Evolutionary conservation across 2,888 invertebrate species (phyloP).

Genomic region (Pilophorus perplexus): DNA sequence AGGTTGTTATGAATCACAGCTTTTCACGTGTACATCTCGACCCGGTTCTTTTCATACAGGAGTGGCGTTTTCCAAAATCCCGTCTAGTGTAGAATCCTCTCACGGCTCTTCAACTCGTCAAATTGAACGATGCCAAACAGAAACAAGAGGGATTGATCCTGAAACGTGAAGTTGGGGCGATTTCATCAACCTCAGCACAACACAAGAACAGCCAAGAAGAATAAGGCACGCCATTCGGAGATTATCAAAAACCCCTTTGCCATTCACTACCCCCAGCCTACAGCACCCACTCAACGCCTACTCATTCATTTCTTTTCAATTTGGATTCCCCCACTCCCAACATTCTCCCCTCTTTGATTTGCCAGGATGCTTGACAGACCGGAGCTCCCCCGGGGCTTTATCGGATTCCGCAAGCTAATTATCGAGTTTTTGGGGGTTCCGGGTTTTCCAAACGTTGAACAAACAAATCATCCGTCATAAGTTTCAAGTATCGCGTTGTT

Average conservation of each 20-base stretch:
- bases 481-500: background rate
- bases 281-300: background rate
- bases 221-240: background rate
- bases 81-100: too few species aligned
- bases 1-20: background rate
- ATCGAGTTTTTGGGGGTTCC: background rate
- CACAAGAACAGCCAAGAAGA: too few species aligned
- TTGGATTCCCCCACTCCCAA: background rate
- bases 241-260: background rate
- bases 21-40: background rate
- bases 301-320: background rate
- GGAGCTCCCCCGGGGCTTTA: background rate
- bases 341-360: background rate
- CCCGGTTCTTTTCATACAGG: background rate
- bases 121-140: too few species aligned
- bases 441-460: background rate
- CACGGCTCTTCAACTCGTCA: too few species aligned
- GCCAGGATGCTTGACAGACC: too few species aligned
- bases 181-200: too few species aligned
- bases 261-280: background rate
- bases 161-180: too few species aligned
- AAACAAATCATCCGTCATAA: background rate
- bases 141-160: too few species aligned
- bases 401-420: background rate
- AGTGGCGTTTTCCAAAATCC: too few species aligned